Conservation (phyloP, 2,797 vertebrate genomes). For the Miichthys miiuy region DNA sequence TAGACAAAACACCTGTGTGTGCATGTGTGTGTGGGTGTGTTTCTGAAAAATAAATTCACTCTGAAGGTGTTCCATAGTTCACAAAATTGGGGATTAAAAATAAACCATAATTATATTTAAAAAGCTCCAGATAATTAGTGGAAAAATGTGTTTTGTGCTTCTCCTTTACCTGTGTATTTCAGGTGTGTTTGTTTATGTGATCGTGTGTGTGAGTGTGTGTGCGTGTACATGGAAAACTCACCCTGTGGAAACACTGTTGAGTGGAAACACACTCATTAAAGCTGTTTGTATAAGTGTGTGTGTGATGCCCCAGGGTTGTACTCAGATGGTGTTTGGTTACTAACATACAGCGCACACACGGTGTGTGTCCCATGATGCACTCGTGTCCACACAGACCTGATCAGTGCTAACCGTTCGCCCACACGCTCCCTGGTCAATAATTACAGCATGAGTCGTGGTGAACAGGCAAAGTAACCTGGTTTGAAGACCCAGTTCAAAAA, state of each 20-base stretch:
- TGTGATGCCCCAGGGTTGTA: slow-evolving; percentile 51
- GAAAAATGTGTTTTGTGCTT: neutral
- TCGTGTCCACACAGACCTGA: slow-evolving; percentile 34
- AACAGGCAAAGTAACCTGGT: neutral
- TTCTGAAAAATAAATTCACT: neutral
- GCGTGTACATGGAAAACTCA: slow-evolving; percentile 43
- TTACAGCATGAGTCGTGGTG: slow-evolving; percentile 24
- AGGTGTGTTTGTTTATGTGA: slow-evolving; percentile 23
- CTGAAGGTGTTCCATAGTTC: neutral
- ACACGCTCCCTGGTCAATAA: slow-evolving; percentile 35
- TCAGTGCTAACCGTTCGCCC: slow-evolving; percentile 25
- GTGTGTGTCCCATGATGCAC: slow-evolving; percentile 47
- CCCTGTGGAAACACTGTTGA: slow-evolving; percentile 50
- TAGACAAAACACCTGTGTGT: neutral
- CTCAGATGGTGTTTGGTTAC: slow-evolving; percentile 58
- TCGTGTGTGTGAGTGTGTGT: slow-evolving; percentile 12
- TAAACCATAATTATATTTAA: neutral
- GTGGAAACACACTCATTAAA: slow-evolving; percentile 75
- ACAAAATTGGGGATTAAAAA: neutral
- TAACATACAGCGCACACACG: slow-evolving; percentile 28
- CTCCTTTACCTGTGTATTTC: neutral
- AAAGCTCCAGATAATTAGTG: neutral
- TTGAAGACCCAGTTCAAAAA: too few species aligned
- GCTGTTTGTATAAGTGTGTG: slow-evolving; percentile 30
- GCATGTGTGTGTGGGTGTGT: neutral